Base-by-base conservation (phyloP, 2,888 invertebrate species). In the Altica lythri region DNA sequence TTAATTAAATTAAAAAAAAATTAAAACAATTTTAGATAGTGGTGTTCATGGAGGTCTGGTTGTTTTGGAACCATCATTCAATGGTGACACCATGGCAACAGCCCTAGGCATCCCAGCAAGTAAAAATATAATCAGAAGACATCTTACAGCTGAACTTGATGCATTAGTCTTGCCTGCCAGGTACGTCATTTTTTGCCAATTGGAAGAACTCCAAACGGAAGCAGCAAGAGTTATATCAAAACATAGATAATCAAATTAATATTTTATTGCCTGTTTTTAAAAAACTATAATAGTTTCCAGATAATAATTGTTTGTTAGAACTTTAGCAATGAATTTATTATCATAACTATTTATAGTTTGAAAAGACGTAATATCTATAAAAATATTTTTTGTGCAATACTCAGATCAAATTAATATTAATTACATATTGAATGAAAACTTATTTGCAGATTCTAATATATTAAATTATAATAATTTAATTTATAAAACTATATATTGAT, bases 41-140 rank as follows among this genome's bases (percentile, higher is more conserved):
- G 96, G 96, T 65, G 92, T 96, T 5, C 95, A 96, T 73, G 95
- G 96, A 56, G 95, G 95, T 8, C 79, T 96, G 60, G 92, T 95
- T 46, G 95, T 95, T 10, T 77, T 96, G 68, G 95, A 96, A 73
- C 92, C 94, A 10, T 92, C 93, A 9, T 95, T 96, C 78, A 93
- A 90, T 51, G 92, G 94, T 19, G 95, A 95, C 76, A 93, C 94
- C 35, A 91, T 96, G 88, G 95, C 95, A 40, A 92, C 91, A 5
- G 92, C 94, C 1, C 81, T 94, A 59, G 94, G 93, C 48, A 94
- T 95, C 68, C 94, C 95, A 34, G 89, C 92, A 10, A 90, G 92
- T 25, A 94, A 95, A 75, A 92, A 92, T 73, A 95, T 95, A 78
- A 92, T 96, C 66, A 82, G 95, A 68, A 82, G 95, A 68, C 95